These are phyloP conservation scores for Fulmarus glacialis DNA, from an alignment of 2,113 vertebrate genomes.

Conservation along the genomic window DNA sequence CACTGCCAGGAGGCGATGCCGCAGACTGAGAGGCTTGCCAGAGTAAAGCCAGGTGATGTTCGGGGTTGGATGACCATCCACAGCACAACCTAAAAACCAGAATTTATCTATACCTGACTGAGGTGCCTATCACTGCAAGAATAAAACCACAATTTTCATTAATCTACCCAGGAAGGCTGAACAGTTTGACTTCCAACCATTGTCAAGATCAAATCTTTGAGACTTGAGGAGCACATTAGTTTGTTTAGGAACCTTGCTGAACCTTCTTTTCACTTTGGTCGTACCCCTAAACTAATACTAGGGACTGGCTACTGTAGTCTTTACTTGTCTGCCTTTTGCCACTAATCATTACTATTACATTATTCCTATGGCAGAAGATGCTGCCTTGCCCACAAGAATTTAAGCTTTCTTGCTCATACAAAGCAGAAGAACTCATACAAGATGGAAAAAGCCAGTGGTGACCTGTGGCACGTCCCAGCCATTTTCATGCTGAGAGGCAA, in stretches of 20 bases:
- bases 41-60: constrained; percentile 80
- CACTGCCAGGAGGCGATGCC: constrained; percentile 61
- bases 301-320: background rate
- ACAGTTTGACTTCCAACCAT: background rate
- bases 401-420: background rate
- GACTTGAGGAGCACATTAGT: background rate
- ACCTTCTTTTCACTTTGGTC: background rate
- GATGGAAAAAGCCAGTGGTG: background rate
- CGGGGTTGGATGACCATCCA: constrained; percentile 73
- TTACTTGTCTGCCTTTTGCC: background rate
- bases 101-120: background rate
- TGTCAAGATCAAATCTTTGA: background rate
- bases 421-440: background rate
- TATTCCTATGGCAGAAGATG: background rate
- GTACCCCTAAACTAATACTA: background rate
- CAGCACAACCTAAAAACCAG: constrained; percentile 83
- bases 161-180: background rate
- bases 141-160: background rate
- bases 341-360: background rate
- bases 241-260: background rate
- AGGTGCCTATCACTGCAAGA: background rate
- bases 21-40: constrained; percentile 59
- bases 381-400: background rate
- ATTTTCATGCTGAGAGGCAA: background rate
- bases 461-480: background rate